Percentiles rank a stretch among this genome's conserved stretches.
These are phyloP conservation scores for Cossypha polioptera DNA, from an alignment of 2,797 vertebrate species.

Conservation along the genomic window DNA sequence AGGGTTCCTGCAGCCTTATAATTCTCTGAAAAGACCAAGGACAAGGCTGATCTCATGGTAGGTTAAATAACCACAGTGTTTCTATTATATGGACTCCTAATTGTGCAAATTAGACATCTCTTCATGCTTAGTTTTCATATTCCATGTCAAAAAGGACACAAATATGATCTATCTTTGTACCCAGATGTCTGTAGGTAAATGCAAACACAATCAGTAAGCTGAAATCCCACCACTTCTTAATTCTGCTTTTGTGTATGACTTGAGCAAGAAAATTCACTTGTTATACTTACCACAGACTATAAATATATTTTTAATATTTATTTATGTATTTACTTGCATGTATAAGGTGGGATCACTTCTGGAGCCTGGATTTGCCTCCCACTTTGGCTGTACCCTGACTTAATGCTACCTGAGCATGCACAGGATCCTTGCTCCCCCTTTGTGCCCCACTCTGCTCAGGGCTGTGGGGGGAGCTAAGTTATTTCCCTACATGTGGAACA, in stretches of 20 bases:
- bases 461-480: not conserved
- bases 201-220: not conserved
- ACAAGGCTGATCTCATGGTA: not conserved
- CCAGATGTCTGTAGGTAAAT: not conserved
- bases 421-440: rapidly evolving
- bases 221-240: not conserved
- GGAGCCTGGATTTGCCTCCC: not conserved
- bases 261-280: not conserved
- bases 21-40: not conserved
- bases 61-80: not conserved
- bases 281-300: not conserved
- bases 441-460: not conserved
- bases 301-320: not conserved
- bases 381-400: not conserved
- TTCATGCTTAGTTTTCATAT: not conserved
- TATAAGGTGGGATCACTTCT: not conserved
- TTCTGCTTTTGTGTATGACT: not conserved
- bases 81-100: not conserved
- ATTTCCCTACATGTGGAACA: not conserved
- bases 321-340: not conserved
- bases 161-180: not conserved
- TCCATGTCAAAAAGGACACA: not conserved
- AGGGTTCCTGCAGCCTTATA: not conserved
- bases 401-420: not conserved
- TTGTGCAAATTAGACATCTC: not conserved